Conservation (phyloP, 2,888 invertebrate species). For the Alcis repandata region DNA sequence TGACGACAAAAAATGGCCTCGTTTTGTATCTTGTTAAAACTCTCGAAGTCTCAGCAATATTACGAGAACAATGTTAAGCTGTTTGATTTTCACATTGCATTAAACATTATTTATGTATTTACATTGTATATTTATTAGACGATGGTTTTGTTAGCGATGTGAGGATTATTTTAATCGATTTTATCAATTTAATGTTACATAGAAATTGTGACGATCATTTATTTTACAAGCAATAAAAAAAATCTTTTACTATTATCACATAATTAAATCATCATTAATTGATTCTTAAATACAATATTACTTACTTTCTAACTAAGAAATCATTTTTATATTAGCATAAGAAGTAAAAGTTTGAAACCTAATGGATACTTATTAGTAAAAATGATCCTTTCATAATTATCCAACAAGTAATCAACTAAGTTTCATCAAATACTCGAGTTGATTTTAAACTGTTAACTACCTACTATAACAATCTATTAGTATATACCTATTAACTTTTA, state of each 20-base stretch:
- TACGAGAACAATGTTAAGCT: constrained; percentile 31
- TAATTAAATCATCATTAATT: too few species aligned
- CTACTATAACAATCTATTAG: not conserved
- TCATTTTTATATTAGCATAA: too few species aligned
- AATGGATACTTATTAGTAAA: not conserved
- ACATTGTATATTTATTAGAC: not conserved
- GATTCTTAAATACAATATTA: not conserved
- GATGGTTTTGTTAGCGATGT: not conserved
- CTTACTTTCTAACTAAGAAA: not conserved
- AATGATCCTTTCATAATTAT: not conserved
- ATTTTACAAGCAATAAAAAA: too few species aligned
- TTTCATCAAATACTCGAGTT: not conserved
- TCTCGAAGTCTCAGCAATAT: constrained; percentile 13
- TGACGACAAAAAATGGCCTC: constrained; percentile 44
- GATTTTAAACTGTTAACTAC: not conserved
- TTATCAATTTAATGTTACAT: too few species aligned
- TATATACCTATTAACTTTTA: too few species aligned
- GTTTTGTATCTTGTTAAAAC: constrained; percentile 36
- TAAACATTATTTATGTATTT: not conserved
- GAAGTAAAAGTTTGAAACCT: too few species aligned
- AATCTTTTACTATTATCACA: too few species aligned
- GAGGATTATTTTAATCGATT: too few species aligned
- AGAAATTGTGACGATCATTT: too few species aligned
- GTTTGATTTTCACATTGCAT: constrained; percentile 5
- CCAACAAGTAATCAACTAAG: not conserved